These are phyloP conservation scores for Syndactyla subalaris DNA, from an alignment of 2,797 vertebrate species.

Conservation along the genomic window DNA sequence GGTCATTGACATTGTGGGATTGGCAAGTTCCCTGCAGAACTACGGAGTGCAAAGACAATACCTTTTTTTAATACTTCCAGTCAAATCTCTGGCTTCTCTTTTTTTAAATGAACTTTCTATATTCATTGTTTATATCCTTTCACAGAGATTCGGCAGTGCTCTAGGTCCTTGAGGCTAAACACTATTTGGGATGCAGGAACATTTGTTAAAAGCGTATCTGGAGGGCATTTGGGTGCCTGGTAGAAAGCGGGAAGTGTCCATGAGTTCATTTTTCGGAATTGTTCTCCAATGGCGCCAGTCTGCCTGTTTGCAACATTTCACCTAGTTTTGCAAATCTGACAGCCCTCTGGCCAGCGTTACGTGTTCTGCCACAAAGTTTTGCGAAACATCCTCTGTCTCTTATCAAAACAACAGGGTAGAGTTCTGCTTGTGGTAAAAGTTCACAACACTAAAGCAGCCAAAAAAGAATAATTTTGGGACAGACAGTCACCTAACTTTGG, in stretches of 20 bases:
- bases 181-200: not conserved
- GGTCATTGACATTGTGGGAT: conserved; percentile 10
- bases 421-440: conserved; percentile 70
- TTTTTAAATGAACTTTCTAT: not conserved
- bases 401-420: conserved; percentile 63
- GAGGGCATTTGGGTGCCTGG: not conserved
- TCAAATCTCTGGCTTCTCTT: not conserved
- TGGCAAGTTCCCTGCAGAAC: conserved; percentile 40
- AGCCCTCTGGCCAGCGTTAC: conserved; percentile 69
- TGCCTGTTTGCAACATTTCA: conserved; percentile 70
- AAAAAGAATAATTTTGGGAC: not conserved
- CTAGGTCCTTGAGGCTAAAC: not conserved
- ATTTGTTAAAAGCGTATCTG: conserved; percentile 1
- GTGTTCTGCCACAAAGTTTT: conserved; percentile 65
- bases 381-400: conserved; percentile 63
- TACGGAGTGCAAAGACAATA: not conserved
- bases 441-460: conserved; percentile 9
- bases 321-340: conserved; percentile 73
- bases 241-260: not conserved
- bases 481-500: not conserved
- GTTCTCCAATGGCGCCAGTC: conserved; percentile 59
- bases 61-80: not conserved
- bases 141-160: not conserved
- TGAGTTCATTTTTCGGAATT: conserved; percentile 23
- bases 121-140: not conserved